Percentiles rank a stretch among this genome's conserved stretches.
These are phyloP conservation scores for Dendrophyllia cribrosa DNA, from an alignment of 64 coral and sea anemone species.

Conservation along the genomic window DNA sequence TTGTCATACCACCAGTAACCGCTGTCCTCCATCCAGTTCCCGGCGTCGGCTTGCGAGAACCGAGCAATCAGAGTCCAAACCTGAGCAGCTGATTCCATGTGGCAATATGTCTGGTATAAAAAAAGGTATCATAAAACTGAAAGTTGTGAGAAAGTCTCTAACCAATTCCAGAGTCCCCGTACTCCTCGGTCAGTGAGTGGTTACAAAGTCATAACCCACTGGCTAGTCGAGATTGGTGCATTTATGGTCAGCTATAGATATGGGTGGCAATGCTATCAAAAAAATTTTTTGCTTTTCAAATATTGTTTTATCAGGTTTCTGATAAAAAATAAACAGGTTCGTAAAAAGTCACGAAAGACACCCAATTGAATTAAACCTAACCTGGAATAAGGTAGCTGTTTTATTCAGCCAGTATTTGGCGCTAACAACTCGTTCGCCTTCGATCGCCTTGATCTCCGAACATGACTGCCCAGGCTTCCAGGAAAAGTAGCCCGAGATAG, in stretches of 20 bases:
- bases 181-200: too few relatives aligned
- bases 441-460: not conserved
- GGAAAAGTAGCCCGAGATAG: too few relatives aligned
- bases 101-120: not conserved
- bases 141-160: not conserved
- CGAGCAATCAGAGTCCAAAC: slow-evolving; percentile 46
- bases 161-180: not conserved
- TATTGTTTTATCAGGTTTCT: not conserved
- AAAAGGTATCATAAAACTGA: not conserved
- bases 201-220: too few relatives aligned
- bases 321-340: too few relatives aligned
- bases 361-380: not conserved
- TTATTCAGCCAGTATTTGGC: not conserved
- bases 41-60: slow-evolving; percentile 44
- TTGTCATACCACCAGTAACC: slow-evolving; percentile 50
- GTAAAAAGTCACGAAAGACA: not conserved
- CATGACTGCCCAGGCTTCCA: not conserved
- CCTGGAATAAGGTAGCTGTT: not conserved
- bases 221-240: too few relatives aligned
- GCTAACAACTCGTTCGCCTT: not conserved
- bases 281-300: too few relatives aligned
- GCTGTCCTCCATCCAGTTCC: slow-evolving; percentile 52
- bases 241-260: too few relatives aligned
- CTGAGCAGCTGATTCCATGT: not conserved
- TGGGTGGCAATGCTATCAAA: too few relatives aligned